Conservation (phyloP, 2,797 vertebrate genomes). For the Telmatherina bonti region DNA sequence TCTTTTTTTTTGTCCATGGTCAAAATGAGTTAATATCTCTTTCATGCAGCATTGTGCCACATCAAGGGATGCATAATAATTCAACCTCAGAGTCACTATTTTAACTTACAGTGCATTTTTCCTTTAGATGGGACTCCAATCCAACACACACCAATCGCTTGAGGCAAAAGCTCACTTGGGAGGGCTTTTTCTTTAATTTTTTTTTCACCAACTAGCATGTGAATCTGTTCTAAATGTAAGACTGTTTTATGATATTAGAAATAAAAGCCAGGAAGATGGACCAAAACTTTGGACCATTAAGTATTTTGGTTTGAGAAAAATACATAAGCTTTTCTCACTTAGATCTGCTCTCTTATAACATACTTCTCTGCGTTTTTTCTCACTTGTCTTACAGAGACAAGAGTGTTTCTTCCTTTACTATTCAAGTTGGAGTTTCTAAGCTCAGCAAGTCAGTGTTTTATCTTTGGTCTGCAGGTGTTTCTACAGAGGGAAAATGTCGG, state of each 20-base stretch:
- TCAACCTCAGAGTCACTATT: conserved; percentile 72
- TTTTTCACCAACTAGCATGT: conserved; percentile 57
- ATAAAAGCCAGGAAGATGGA: conserved; percentile 12
- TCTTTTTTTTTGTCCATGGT: conserved; percentile 6
- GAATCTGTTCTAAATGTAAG: conserved; percentile 45
- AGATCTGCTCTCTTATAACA: background rate
- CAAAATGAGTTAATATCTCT: conserved; percentile 62
- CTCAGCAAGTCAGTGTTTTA: conserved; percentile 46
- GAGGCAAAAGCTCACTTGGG: conserved; percentile 53
- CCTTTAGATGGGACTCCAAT: conserved; percentile 59
- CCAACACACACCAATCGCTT: conserved; percentile 54
- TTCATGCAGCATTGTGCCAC: conserved; percentile 53
- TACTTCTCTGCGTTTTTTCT: conserved; percentile 33
- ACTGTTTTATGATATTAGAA: conserved; percentile 36
- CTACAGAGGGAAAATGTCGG: conserved; percentile 27
- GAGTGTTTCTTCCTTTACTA: conserved; percentile 42
- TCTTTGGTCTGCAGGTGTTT: conserved; percentile 27
- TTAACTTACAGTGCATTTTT: conserved; percentile 71
- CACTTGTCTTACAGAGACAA: conserved; percentile 13
- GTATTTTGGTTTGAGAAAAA: conserved; percentile 22
- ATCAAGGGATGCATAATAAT: conserved; percentile 64
- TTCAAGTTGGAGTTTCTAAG: conserved; percentile 26
- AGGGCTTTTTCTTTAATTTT: conserved; percentile 68
- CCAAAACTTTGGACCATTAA: conserved; percentile 28
- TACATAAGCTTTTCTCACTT: conserved; percentile 15